Conservation (phyloP, 2,797 vertebrate genomes). For the Crocodylus rhombifer region DNA sequence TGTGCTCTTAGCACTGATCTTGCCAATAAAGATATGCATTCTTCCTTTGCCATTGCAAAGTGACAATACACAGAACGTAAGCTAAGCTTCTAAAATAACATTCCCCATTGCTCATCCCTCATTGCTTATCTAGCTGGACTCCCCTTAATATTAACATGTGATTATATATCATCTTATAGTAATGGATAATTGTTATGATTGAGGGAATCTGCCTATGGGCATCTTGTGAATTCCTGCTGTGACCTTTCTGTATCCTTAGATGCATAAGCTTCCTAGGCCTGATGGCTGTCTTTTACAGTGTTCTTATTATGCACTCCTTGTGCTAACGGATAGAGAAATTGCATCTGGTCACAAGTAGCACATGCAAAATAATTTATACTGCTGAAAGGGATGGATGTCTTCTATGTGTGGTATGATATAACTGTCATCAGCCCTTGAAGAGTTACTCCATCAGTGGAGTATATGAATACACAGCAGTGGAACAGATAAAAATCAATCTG, state of each 20-base stretch:
- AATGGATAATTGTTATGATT: neutral
- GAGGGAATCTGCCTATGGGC: too few species aligned
- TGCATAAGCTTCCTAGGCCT: too few species aligned
- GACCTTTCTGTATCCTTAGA: too few species aligned
- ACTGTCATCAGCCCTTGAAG: neutral
- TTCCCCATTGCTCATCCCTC: neutral
- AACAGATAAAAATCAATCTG: neutral
- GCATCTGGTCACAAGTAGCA: too few species aligned
- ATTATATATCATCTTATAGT: neutral
- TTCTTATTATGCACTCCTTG: too few species aligned
- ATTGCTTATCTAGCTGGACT: neutral
- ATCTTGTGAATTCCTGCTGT: too few species aligned
- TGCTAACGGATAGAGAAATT: too few species aligned
- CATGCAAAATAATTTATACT: neutral
- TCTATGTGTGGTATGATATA: neutral
- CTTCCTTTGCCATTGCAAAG: neutral
- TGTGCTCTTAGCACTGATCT: neutral
- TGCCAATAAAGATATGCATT: neutral
- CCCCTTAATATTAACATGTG: neutral
- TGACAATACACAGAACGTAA: neutral
- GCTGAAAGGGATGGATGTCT: neutral
- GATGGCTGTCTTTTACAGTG: too few species aligned
- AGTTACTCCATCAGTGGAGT: neutral
- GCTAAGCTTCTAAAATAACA: neutral
- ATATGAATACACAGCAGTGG: neutral